phyloP scores from a whole-genome alignment of 1,140 invertebrate species.

The Pentalonia nigronervosa region DNA sequence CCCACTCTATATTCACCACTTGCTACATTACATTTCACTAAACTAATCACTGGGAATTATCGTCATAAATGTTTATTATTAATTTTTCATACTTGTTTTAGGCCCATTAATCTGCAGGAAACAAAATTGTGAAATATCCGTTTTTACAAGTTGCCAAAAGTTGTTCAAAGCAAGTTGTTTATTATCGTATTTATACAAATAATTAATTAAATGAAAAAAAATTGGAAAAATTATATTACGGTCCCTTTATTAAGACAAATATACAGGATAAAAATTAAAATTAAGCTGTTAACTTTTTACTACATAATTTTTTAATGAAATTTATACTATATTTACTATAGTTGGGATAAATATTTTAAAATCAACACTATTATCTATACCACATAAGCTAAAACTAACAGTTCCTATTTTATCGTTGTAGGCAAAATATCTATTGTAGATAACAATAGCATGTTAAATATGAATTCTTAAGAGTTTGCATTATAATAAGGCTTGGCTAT shows the following conservation, averaged over 20 bases:
- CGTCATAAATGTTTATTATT: too few species aligned
- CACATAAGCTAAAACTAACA: neutral
- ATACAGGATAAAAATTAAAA: neutral
- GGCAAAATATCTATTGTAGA: slow-evolving; percentile 6
- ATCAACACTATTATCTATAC: neutral
- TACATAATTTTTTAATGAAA: neutral
- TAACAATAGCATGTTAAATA: neutral
- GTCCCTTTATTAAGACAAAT: neutral
- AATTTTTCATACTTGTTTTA: too few species aligned
- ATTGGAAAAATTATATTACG: neutral
- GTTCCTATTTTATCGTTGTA: slow-evolving; percentile 9
- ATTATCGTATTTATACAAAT: neutral
- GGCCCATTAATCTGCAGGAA: too few species aligned
- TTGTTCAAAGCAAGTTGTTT: neutral
- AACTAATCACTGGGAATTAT: neutral
- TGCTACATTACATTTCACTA: neutral
- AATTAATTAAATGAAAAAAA: neutral
- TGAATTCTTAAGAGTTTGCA: neutral
- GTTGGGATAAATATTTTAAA: slow-evolving; percentile 32
- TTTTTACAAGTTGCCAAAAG: neutral
- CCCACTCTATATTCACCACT: neutral
- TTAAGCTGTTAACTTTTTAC: neutral
- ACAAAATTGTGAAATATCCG: neutral
- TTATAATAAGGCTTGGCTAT: neutral
- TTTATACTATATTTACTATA: neutral